A percentile compares a stretch with the other conserved stretches of the same genome.
phyloP scores from a whole-genome alignment of 1,140 invertebrate genomes.

The Cydia strobilella region DNA sequence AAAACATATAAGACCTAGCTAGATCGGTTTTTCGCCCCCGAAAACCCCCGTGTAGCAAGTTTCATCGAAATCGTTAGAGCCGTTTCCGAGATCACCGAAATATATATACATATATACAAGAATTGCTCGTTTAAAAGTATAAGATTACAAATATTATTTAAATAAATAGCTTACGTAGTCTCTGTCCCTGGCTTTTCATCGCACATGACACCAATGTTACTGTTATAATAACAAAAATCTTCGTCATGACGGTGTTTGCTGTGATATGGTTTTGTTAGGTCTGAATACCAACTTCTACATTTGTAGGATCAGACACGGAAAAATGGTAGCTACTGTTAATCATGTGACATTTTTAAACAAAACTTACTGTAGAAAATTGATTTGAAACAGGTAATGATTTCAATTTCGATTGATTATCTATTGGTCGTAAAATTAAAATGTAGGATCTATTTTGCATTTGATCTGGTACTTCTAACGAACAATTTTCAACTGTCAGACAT shows the following conservation, averaged over 20 bases:
- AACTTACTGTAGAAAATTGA: neutral
- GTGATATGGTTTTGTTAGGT: neutral
- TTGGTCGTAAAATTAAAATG: neutral
- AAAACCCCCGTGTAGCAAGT: too few relatives aligned
- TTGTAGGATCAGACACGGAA: neutral
- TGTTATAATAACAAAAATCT: neutral
- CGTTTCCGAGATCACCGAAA: too few relatives aligned
- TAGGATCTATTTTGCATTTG: neutral
- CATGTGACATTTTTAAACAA: neutral
- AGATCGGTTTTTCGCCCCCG: too few relatives aligned
- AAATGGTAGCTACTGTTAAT: neutral
- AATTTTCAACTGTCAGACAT: too few relatives aligned
- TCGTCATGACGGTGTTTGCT: neutral
- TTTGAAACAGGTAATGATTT: neutral
- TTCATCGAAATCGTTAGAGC: too few relatives aligned
- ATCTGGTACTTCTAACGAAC: too few relatives aligned
- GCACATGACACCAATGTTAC: neutral
- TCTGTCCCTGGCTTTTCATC: neutral
- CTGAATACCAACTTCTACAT: neutral
- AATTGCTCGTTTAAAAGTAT: too few relatives aligned
- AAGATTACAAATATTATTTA: neutral
- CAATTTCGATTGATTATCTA: neutral
- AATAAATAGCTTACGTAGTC: neutral
- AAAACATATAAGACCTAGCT: too few relatives aligned
- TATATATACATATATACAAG: too few relatives aligned